These are phyloP conservation scores for Hydrotaea cyrtoneurina DNA, from an alignment of 2,888 invertebrate genomes.

Conservation along the genomic window DNA sequence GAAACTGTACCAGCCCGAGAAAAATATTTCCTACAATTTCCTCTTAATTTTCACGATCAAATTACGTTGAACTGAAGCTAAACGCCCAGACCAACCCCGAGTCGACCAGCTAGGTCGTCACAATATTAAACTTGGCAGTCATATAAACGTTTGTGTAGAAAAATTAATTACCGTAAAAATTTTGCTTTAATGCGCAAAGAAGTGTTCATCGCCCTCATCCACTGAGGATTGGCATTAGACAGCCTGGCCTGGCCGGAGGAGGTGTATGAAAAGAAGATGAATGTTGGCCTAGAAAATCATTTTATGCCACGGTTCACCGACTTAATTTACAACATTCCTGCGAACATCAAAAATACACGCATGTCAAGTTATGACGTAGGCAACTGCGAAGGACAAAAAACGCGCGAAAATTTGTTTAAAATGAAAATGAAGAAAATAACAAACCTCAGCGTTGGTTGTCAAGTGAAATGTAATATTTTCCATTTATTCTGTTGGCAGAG, in stretches of 20 bases:
- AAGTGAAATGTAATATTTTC: too few species aligned
- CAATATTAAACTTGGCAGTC: not conserved
- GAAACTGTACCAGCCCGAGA: not conserved
- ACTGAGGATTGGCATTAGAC: too few species aligned
- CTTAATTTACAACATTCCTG: constrained; percentile 7
- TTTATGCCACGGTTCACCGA: not conserved
- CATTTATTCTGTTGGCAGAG: too few species aligned
- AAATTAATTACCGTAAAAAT: constrained; percentile 62
- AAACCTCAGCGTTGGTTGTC: not conserved
- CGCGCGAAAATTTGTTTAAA: not conserved
- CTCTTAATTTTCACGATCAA: constrained; percentile 13
- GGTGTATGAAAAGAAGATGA: not conserved
- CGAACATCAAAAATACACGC: not conserved
- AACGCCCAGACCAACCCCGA: not conserved
- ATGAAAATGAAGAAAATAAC: not conserved
- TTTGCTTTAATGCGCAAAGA: constrained; percentile 21
- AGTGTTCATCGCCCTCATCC: not conserved
- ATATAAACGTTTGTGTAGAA: constrained; percentile 53
- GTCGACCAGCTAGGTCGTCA: not conserved
- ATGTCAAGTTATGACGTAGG: not conserved
- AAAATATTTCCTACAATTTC: not conserved
- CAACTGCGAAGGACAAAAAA: not conserved
- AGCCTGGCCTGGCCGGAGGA: not conserved
- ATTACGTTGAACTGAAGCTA: not conserved
- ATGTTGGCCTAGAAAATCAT: not conserved